A percentile compares a stretch with the other conserved stretches of the same genome.
phyloP scores from a whole-genome alignment of 2,888 invertebrate genomes.

The Habroteleia sp. region DNA sequence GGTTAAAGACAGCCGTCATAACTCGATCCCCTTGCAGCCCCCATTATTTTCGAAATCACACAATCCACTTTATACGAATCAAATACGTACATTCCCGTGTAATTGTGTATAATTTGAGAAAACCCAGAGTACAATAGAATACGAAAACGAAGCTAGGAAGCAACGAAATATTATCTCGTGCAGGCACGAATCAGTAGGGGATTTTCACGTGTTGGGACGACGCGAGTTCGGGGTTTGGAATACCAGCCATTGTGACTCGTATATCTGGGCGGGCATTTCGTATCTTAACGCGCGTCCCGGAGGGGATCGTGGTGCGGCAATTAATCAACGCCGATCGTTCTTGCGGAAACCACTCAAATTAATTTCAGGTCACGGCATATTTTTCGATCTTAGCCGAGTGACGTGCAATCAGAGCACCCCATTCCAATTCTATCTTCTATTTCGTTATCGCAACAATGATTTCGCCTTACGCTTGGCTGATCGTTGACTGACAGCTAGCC shows the following conservation, averaged over 20 bases:
- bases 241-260: constrained; percentile 32
- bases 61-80: constrained; percentile 51
- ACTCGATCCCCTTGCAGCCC: constrained; percentile 25
- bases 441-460: constrained; percentile 74
- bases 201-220: constrained; percentile 30
- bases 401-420: constrained; percentile 75
- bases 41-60: constrained; percentile 47
- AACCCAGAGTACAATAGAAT: constrained; percentile 38
- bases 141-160: constrained; percentile 15
- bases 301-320: constrained; percentile 68
- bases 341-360: constrained; percentile 79
- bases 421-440: constrained; percentile 75
- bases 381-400: constrained; percentile 74
- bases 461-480: constrained; percentile 77
- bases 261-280: constrained; percentile 12
- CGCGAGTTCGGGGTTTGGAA: constrained; percentile 33
- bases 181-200: constrained; percentile 14
- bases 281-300: constrained; percentile 47
- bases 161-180: constrained; percentile 33
- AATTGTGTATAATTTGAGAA: constrained; percentile 57
- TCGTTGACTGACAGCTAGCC: constrained; percentile 77
- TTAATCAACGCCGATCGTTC: constrained; percentile 71
- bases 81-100: constrained; percentile 52
- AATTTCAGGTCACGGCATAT: constrained; percentile 80
- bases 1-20: constrained; percentile 44